These are phyloP conservation scores for Graptemys geographica DNA, from an alignment of 2,797 vertebrate species.

Conservation along the genomic window DNA sequence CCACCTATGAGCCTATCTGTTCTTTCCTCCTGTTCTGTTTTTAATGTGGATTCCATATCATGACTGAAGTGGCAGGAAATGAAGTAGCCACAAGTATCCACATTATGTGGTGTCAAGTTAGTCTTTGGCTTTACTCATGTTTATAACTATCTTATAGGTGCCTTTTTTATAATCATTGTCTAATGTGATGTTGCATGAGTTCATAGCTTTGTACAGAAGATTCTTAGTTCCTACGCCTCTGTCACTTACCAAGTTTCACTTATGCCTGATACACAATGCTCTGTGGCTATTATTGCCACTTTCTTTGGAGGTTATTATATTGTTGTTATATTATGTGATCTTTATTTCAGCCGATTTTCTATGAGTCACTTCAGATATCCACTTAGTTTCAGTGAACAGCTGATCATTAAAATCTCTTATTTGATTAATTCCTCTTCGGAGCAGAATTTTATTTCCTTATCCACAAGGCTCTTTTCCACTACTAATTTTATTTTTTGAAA, in stretches of 20 bases:
- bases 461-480: neutral
- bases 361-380: neutral
- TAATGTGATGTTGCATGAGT: neutral
- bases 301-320: neutral
- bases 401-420: neutral
- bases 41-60: neutral
- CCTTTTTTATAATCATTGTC: neutral
- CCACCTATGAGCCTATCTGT: neutral
- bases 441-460: neutral
- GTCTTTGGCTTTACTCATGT: neutral
- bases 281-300: neutral
- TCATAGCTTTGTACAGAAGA: neutral
- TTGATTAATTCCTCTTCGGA: neutral
- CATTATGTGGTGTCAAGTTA: neutral
- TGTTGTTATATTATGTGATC: neutral
- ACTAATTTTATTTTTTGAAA: neutral
- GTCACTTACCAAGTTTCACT: neutral
- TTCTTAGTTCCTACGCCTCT: neutral
- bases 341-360: neutral
- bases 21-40: neutral
- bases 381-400: neutral
- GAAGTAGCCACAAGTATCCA: neutral
- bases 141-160: neutral
- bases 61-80: neutral
- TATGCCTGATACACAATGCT: neutral